Evolutionary conservation across 2,113 vertebrate species (phyloP).

Genomic region (Scortum barcoo): DNA sequence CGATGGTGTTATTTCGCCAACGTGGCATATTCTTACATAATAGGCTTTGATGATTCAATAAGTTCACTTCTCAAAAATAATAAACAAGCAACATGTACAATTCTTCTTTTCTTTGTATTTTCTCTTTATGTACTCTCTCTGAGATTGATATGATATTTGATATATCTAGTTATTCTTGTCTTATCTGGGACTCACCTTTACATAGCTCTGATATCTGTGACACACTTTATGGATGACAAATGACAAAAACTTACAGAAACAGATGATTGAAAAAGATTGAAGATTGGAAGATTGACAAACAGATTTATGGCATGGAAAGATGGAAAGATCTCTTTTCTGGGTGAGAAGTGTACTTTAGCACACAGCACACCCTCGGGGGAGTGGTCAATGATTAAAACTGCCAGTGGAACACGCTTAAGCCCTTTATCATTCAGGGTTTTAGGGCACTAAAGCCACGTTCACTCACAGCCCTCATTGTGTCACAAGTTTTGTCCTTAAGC

Average conservation of each 20-base stretch:
- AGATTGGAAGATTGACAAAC: not conserved
- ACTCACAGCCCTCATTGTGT: not conserved
- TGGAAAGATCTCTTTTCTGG: not conserved
- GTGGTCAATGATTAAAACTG: slow-evolving; percentile 68
- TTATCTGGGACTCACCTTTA: not conserved
- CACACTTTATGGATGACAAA: not conserved
- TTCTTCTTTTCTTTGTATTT: not conserved
- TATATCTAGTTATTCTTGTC: not conserved
- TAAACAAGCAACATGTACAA: not conserved
- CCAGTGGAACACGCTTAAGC: not conserved
- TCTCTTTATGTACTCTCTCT: not conserved
- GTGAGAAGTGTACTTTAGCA: slow-evolving; percentile 12
- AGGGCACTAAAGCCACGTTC: not conserved
- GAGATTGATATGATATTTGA: too few relatives aligned
- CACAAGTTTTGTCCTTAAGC: not conserved
- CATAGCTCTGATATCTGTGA: not conserved
- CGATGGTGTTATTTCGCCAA: not conserved
- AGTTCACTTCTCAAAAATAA: not conserved
- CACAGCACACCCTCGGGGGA: slow-evolving; percentile 37
- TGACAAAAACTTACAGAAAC: not conserved
- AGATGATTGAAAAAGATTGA: too few relatives aligned
- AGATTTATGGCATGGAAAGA: not conserved
- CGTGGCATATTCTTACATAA: not conserved
- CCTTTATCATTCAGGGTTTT: slow-evolving; percentile 19
- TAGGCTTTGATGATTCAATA: too few relatives aligned